Base-by-base conservation (phyloP, 30 jellyfish, hydroid and myxozoan species). In the Morbakka virulenta region DNA sequence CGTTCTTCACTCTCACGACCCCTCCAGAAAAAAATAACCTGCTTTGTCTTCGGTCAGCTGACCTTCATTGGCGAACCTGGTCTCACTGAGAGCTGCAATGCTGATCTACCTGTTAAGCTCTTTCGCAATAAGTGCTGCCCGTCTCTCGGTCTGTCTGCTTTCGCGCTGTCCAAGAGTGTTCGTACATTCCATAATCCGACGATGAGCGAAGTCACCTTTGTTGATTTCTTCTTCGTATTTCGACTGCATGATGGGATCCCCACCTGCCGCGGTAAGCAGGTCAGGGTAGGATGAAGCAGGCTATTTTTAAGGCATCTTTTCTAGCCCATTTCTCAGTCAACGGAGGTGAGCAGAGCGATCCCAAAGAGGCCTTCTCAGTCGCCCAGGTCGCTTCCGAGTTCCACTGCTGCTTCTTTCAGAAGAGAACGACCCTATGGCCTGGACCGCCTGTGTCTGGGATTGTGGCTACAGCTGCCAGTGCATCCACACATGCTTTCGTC, bases 111-210 rank as follows among this genome's bases (percentile, higher is more conserved):
- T 24, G 57, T 3, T 32, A 24, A 66, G 78, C 21, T 28, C 78
- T 3, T 29, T 66, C 23, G 78, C 78, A 12, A 66, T 20, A 28
- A 66, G 78, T 2, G 78, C 78, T 24, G 78, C 35, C 6, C 78
- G 11, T 13, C 78, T 4, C 29, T 66, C 69, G 3, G 78, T 61
- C 35, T 62, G 32, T 33, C n/a, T n/a, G n/a, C 0, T 12, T 35
- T 1, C 2, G 13, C 3, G 2, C 21, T 28, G 78, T 28, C 2
- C 62, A 32, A 20, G 4, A 27, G 62, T 14, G 62, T 28, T 2
- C 57, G 2, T 2, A 32, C 62, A 32, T 66, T 28, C 57, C 78
- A 30, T 66, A 32, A 2, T 9, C n/a, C 62, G 22, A 66, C 9
- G 69, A 3, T 24, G 2, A 68, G 31, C 65, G 57, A 2, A 2